Evolutionary conservation across 2,113 vertebrate species (phyloP).

Genomic region (Corydoras maculifer): DNA sequence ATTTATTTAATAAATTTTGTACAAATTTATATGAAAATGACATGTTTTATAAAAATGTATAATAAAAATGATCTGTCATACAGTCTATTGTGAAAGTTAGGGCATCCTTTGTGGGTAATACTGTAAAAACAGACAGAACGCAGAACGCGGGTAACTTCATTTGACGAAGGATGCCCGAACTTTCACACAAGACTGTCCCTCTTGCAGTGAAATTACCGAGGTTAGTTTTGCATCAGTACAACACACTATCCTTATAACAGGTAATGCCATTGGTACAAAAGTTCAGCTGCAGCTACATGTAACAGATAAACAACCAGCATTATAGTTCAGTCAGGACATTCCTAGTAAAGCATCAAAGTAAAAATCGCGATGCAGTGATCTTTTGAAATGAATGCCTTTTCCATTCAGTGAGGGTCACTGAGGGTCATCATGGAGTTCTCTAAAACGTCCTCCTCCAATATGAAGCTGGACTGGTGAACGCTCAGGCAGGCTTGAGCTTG

Average conservation of each 20-base stretch:
- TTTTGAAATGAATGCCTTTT: constrained; percentile 12
- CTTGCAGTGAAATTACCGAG: constrained; percentile 6
- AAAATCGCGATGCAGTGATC: not conserved
- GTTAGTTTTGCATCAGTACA: not conserved
- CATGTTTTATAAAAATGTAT: constrained; percentile 27
- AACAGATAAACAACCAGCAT: not conserved
- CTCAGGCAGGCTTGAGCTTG: not conserved
- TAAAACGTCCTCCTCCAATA: constrained; percentile 15
- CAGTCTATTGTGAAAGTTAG: not conserved
- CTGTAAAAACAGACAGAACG: too few relatives aligned
- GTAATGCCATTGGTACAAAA: constrained; percentile 19
- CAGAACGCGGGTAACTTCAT: too few relatives aligned
- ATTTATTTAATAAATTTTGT: constrained; percentile 65
- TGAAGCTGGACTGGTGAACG: constrained; percentile 9
- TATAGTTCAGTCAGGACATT: constrained; percentile 6
- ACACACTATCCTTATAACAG: constrained; percentile 24
- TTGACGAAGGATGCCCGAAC: too few relatives aligned
- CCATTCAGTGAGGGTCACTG: constrained; percentile 12
- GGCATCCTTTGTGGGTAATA: not conserved
- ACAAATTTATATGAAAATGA: not conserved
- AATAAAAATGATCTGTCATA: not conserved
- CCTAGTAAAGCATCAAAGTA: constrained; percentile 30
- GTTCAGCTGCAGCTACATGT: constrained; percentile 4
- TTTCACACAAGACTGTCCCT: constrained; percentile 8
- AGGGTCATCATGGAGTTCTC: constrained; percentile 24